Evolutionary conservation across 2,888 invertebrate species (phyloP).

Genomic region (Cephalotes varians): DNA sequence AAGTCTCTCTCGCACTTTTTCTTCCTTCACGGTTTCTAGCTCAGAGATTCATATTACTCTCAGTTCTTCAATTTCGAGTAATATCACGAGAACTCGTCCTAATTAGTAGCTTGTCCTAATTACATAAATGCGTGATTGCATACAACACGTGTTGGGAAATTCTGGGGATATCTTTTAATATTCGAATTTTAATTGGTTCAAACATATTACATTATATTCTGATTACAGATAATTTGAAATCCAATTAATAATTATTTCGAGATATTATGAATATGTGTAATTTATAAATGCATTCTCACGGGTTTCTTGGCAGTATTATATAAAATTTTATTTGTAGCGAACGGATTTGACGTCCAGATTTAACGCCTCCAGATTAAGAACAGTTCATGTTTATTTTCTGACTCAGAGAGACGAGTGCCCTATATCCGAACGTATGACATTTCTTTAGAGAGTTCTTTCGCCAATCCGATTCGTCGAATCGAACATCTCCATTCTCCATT

Average conservation of each 20-base stretch:
- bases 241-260: background rate
- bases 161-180: background rate
- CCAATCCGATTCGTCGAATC: constrained; percentile 3
- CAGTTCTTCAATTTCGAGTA: background rate
- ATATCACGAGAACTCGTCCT: background rate
- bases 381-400: background rate
- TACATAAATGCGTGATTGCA: background rate
- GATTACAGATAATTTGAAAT: background rate
- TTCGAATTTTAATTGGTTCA: background rate
- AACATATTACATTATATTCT: background rate
- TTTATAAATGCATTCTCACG: background rate
- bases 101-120: background rate
- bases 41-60: background rate
- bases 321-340: background rate
- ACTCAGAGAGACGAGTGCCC: background rate
- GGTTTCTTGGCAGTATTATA: background rate
- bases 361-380: background rate
- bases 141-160: background rate
- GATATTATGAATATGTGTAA: background rate
- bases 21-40: background rate
- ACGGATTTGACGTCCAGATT: constrained; percentile 1
- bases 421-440: background rate
- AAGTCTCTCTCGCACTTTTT: background rate
- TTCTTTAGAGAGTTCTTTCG: background rate
- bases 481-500: background rate